Percentiles rank a stretch among this genome's conserved stretches.
phyloP scores from a whole-genome alignment of 2,888 invertebrate species.

The Dinocampus coccinellae region DNA sequence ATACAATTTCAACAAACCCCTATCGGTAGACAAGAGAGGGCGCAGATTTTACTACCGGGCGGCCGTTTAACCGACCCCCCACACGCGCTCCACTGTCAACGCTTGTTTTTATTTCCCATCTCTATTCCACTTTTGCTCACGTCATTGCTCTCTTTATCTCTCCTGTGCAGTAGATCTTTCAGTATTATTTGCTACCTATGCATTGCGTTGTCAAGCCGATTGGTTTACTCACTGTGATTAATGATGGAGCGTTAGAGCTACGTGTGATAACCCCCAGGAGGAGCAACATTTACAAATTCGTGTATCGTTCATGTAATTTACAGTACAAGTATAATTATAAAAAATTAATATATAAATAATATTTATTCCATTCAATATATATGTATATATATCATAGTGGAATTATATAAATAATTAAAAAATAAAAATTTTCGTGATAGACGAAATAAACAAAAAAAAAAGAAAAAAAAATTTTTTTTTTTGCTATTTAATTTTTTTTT shows the following conservation, averaged over 20 bases:
- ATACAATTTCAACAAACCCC: background rate
- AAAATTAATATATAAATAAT: no score
- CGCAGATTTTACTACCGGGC: background rate
- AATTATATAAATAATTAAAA: no score
- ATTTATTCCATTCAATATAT: no score
- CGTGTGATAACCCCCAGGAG: background rate
- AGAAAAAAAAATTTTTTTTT: no score
- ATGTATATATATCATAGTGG: no score
- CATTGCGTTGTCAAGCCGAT: background rate
- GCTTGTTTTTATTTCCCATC: no score
- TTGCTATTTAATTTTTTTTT: no score
- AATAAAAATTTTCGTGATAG: no score
- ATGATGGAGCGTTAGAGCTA: background rate
- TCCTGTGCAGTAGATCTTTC: background rate
- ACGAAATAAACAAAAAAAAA: no score
- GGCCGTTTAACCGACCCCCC: background rate
- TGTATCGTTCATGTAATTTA: background rate
- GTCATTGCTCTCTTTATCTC: background rate
- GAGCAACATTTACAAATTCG: background rate
- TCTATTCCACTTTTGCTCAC: background rate
- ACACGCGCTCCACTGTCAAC: background rate
- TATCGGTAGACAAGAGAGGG: constrained; percentile 2
- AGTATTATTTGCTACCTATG: background rate
- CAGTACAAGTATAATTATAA: background rate
- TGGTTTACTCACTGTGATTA: background rate